A percentile compares a stretch with the other conserved stretches of the same genome.
These are phyloP conservation scores for Zophobas atratus DNA, from an alignment of 1,140 invertebrate genomes.

Conservation along the genomic window DNA sequence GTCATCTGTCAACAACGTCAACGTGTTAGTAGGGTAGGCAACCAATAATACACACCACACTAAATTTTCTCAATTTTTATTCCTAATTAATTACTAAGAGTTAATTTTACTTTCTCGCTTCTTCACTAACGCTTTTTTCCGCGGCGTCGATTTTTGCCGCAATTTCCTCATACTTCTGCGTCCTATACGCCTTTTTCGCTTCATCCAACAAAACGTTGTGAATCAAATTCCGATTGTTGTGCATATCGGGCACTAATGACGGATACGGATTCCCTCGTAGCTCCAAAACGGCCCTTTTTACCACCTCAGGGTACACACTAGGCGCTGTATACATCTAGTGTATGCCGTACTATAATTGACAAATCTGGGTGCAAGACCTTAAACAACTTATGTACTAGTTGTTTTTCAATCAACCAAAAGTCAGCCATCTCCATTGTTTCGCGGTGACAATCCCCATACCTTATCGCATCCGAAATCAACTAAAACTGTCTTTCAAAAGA, in stretches of 20 bases:
- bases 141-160: conserved; percentile 63
- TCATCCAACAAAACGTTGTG: conserved; percentile 82
- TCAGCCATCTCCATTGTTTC: conserved; percentile 92
- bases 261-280: conserved; percentile 84
- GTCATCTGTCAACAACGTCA: conserved; percentile 6
- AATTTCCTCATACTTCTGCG: conserved; percentile 65
- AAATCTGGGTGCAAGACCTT: conserved; percentile 92
- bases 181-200: conserved; percentile 78
- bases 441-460: conserved; percentile 86
- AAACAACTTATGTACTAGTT: conserved; percentile 92
- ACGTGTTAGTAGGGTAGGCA: not conserved
- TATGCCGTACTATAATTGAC: conserved; percentile 79
- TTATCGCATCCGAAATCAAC: conserved; percentile 91
- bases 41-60: too few species aligned
- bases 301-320: conserved; percentile 71
- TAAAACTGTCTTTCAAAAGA: conserved; percentile 69
- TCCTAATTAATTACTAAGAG: too few species aligned
- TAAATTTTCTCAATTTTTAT: too few species aligned
- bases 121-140: conserved; percentile 27
- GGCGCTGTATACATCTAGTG: conserved; percentile 84
- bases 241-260: conserved; percentile 70
- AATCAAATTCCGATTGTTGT: conserved; percentile 75
- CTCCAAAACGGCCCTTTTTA: conserved; percentile 81
- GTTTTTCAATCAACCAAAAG: conserved; percentile 92
- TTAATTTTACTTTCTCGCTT: not conserved